A percentile compares a stretch with the other conserved stretches of the same genome.
phyloP scores from a whole-genome alignment of 2,888 invertebrate species.

The Sarcophaga caerulescens region DNA sequence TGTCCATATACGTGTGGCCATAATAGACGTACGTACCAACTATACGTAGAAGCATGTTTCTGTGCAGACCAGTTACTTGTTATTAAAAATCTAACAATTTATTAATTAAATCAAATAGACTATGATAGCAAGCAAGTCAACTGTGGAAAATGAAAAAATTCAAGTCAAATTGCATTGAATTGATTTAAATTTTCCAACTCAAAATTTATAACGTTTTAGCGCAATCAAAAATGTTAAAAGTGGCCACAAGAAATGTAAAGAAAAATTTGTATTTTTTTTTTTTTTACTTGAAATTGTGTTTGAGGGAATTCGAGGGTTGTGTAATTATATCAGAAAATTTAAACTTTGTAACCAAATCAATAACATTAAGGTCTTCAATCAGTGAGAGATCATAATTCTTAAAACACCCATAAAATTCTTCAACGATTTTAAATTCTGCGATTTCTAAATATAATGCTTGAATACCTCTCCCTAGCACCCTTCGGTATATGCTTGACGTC shows the following conservation, averaged over 20 bases:
- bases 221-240: conserved; percentile 7
- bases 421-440: too few species aligned
- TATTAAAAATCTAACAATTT: conserved; percentile 41
- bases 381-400: too few species aligned
- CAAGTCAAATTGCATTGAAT: conserved; percentile 29
- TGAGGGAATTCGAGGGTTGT: neutral
- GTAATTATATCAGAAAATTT: neutral
- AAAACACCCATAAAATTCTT: too few species aligned
- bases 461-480: too few species aligned
- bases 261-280: neutral
- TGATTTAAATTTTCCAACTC: conserved; percentile 38
- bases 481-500: too few species aligned
- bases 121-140: conserved; percentile 4
- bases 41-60: neutral
- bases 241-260: neutral
- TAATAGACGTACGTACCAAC: neutral
- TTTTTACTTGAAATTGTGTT: neutral
- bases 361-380: too few species aligned
- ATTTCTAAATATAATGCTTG: too few species aligned
- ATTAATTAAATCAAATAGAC: conserved; percentile 62
- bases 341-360: too few species aligned
- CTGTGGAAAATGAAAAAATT: conserved; percentile 3
- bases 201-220: conserved; percentile 44
- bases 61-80: conserved; percentile 12
- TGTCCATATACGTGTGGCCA: neutral